A percentile compares a stretch with the other conserved stretches of the same genome.
These are phyloP conservation scores for Cichladusa arquata DNA, from an alignment of 2,113 vertebrate genomes.

Conservation along the genomic window DNA sequence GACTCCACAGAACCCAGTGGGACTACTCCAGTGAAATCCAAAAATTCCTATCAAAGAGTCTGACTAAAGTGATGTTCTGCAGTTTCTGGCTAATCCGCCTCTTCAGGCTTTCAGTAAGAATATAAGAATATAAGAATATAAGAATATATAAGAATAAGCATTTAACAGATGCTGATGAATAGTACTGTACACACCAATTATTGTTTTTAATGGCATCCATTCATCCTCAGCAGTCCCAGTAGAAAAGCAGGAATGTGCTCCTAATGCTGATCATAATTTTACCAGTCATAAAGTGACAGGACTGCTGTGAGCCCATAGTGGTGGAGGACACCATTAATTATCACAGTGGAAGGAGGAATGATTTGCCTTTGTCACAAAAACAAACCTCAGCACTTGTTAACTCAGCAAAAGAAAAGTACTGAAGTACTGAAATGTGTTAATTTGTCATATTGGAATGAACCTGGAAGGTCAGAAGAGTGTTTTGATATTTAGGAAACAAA, in stretches of 20 bases:
- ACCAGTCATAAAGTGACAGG: not conserved
- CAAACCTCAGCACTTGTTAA: not conserved
- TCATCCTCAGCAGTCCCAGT: not conserved
- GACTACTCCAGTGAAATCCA: not conserved
- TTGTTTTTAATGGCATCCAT: not conserved
- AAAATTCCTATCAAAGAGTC: not conserved
- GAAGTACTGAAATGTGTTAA: not conserved
- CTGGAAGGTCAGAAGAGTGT: not conserved
- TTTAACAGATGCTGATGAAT: not conserved
- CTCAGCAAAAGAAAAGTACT: not conserved
- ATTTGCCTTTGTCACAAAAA: not conserved
- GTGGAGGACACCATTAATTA: slow-evolving; percentile 3
- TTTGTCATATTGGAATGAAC: not conserved
- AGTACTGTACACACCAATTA: not conserved
- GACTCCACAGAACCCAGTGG: not conserved
- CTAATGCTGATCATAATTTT: not conserved
- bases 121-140: not conserved
- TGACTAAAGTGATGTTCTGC: not conserved
- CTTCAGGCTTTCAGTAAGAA: not conserved
- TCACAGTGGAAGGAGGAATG: not conserved
- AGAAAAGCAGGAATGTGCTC: not conserved
- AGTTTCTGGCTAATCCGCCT: not conserved
- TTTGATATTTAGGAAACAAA: not conserved
- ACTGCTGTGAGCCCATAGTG: not conserved
- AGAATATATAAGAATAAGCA: not conserved